Evolutionary conservation across 2,888 invertebrate genomes (phyloP).

Genomic region (Oscheius onirici): DNA sequence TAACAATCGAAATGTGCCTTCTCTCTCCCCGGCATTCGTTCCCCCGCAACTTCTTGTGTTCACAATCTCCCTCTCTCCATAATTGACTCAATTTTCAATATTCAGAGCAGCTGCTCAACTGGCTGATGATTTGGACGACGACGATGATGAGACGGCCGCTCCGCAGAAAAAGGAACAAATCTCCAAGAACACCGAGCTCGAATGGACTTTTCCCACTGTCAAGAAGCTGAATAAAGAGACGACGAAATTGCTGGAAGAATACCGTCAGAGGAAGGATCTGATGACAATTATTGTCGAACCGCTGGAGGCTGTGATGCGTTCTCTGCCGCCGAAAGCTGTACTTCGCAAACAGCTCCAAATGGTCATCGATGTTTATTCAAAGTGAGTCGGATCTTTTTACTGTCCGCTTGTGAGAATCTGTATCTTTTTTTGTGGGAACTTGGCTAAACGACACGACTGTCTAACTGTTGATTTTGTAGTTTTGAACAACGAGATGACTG

Average conservation of each 20-base stretch:
- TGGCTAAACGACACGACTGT: too few species aligned
- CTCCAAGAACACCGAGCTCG: slow-evolving; percentile 33
- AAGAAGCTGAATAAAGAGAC: slow-evolving; percentile 41
- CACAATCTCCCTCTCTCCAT: neutral
- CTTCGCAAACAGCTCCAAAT: slow-evolving; percentile 45
- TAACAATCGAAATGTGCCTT: too few species aligned
- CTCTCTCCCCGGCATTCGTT: too few species aligned
- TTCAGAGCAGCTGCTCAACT: slow-evolving; percentile 24
- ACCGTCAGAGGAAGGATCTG: slow-evolving; percentile 35
- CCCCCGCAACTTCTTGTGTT: too few species aligned
- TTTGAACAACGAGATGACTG: too few species aligned
- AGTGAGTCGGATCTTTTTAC: too few species aligned
- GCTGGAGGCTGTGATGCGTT: slow-evolving; percentile 40
- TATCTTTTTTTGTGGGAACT: neutral
- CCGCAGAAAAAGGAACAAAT: neutral
- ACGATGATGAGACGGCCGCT: neutral
- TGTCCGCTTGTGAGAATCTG: too few species aligned
- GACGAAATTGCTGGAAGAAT: slow-evolving; percentile 36
- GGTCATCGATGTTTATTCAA: slow-evolving; percentile 49
- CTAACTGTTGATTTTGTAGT: too few species aligned
- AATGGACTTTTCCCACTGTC: slow-evolving; percentile 43
- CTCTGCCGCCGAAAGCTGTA: slow-evolving; percentile 46
- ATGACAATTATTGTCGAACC: slow-evolving; percentile 48
- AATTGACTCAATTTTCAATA: slow-evolving; percentile 6
- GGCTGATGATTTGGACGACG: slow-evolving; percentile 1